Evolutionary conservation across 2,888 invertebrate genomes (phyloP), one percentile per base, ranked within the genome.

Genomic region (Volucella zonaria): DNA sequence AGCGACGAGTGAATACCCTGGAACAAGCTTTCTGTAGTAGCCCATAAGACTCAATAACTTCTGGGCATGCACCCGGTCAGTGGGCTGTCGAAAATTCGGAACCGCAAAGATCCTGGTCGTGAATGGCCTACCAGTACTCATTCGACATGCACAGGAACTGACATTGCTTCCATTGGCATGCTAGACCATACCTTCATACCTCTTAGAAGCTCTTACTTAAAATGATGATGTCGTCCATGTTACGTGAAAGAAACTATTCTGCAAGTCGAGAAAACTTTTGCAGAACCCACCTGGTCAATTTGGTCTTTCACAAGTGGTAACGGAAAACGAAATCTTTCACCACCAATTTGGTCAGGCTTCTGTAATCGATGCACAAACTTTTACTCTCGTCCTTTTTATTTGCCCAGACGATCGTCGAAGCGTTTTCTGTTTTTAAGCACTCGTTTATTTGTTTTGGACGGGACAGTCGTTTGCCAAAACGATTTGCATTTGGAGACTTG

Each of bases 141-240:
- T 3, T 4, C 3, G 23, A 23, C 23, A 3, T 2, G 3, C 23
- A 23, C 18, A 6, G 47, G 10, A 62, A 62, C n/a, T 47, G 62
- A 12, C 31, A 62, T 47, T 62, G 47, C 31, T 23, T 15, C 43
- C n/a, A 18, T 18, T 1, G 18, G 18, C 18, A 1, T 18, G 18
- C 18, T 18, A 18, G 18, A 18, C 18, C 18, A 18, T 18, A 61
- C 42, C 15, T 45, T 23, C 10, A 45, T 11, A 11, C 31, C 23
- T 62, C 49, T 62, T 62, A 40, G 51, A 51, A 23, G 38, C 40
- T 31, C 3, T 56, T 56, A n/a, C 58, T 59, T 40, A 66, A 40
- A 14, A 66, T 52, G 15, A 51, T 31, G 51, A 66, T 31, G 42
- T 51, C 40, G 64, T 64, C 51, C 40, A 64, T 64, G 15, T 47